phyloP scores from a whole-genome alignment of 2,888 invertebrate genomes.

The Melanargia galathea region DNA sequence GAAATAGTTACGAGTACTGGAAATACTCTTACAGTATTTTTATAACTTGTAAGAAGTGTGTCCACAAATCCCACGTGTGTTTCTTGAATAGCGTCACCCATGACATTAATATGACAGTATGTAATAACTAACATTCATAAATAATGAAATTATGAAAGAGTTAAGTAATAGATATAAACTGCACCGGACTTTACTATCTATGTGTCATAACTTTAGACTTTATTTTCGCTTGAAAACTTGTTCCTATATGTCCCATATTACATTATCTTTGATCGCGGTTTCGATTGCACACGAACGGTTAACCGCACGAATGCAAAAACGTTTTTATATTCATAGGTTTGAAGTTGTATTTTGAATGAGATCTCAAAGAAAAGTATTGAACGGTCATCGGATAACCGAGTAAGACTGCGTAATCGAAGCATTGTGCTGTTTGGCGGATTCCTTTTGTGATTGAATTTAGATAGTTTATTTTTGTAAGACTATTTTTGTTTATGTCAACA shows the following conservation, averaged over 20 bases:
- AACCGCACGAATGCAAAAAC: constrained; percentile 22
- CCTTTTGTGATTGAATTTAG: neutral
- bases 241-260: constrained; percentile 22
- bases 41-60: too few relatives aligned
- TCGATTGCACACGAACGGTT: constrained; percentile 30
- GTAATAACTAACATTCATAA: neutral
- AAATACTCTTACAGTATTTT: too few relatives aligned
- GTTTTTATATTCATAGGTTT: neutral
- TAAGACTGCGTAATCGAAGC: constrained; percentile 11
- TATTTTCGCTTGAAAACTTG: constrained; percentile 17
- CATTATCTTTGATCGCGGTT: constrained; percentile 21
- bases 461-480: constrained; percentile 9
- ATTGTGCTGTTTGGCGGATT: constrained; percentile 12
- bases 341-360: neutral
- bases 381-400: neutral
- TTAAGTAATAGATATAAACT: neutral
- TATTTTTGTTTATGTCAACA: constrained; percentile 2
- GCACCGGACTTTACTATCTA: neutral
- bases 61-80: too few relatives aligned
- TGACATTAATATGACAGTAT: neutral
- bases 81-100: neutral
- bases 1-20: too few relatives aligned
- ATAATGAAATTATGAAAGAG: constrained; percentile 8
- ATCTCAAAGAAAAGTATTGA: constrained; percentile 1
- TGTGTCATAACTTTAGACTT: neutral